A percentile compares a stretch with the other conserved stretches of the same genome.
Conservation (phyloP, 1,140 invertebrate genomes). For the Trichogramma pretiosum region DNA sequence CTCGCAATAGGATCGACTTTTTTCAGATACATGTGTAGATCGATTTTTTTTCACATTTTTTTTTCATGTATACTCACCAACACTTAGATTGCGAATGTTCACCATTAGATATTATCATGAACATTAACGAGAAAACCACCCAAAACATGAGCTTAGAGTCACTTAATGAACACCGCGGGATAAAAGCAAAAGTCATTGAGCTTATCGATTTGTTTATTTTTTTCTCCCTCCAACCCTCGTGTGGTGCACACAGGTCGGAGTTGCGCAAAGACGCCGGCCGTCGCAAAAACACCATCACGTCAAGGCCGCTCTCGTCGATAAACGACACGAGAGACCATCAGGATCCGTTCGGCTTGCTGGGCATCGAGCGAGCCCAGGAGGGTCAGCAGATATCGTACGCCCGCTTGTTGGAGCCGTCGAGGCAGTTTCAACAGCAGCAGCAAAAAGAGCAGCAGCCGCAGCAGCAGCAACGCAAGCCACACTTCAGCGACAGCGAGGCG, state of each 20-base stretch:
- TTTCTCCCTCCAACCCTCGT: no score
- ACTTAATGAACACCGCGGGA: no score
- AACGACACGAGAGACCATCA: constrained; percentile 68
- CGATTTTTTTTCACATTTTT: neutral
- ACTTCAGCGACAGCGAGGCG: constrained; percentile 48
- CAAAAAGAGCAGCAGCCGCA: no score
- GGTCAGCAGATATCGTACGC: constrained; percentile 83
- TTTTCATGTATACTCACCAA: no score
- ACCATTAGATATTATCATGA: no score
- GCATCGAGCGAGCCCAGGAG: constrained; percentile 72
- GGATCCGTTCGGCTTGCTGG: constrained; percentile 77
- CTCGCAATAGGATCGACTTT: neutral
- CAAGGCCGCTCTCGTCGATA: constrained; percentile 72
- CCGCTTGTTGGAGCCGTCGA: constrained; percentile 69
- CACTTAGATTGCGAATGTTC: no score
- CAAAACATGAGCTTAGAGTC: no score
- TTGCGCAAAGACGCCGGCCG: constrained; percentile 66
- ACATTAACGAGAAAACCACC: no score
- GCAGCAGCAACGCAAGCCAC: constrained; percentile 42
- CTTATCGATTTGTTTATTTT: no score
- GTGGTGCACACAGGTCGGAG: constrained; percentile 54
- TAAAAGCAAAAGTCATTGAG: no score
- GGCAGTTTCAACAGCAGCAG: constrained; percentile 49
- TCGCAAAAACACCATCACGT: constrained; percentile 69
- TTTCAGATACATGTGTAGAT: no score